Evolutionary conservation across 2,113 vertebrate genomes (phyloP).

Genomic region (Symphodus melops): DNA sequence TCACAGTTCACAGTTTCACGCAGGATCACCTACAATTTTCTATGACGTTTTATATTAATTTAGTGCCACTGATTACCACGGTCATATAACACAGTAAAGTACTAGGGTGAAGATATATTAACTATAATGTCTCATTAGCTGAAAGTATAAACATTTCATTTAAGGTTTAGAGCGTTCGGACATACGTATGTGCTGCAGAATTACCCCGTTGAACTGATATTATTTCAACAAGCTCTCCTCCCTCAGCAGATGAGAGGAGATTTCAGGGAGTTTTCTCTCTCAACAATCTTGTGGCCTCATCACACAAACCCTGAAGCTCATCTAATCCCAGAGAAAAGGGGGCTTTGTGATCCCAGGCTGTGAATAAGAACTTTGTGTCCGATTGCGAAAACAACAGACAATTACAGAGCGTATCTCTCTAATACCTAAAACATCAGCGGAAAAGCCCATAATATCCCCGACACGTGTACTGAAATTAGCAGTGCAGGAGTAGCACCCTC

Average conservation of each 20-base stretch:
- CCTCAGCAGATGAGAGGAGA: conserved; percentile 61
- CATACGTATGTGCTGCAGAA: conserved; percentile 40
- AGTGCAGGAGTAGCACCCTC: conserved; percentile 64
- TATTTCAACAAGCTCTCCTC: conserved; percentile 70
- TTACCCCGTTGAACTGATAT: conserved; percentile 49
- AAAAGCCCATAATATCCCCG: conserved; percentile 73
- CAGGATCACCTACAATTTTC: conserved; percentile 46
- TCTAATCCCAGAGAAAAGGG: conserved; percentile 60
- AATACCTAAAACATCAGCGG: conserved; percentile 72
- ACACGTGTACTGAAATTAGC: conserved; percentile 78
- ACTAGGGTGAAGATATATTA: conserved; percentile 34
- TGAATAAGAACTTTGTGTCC: conserved; percentile 60
- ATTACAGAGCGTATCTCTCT: conserved; percentile 63
- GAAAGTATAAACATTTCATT: conserved; percentile 56
- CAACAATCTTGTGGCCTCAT: conserved; percentile 71
- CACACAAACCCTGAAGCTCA: conserved; percentile 40
- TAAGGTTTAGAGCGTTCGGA: conserved; percentile 39
- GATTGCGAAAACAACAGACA: conserved; percentile 73
- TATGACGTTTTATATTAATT: conserved; percentile 68
- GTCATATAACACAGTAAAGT: conserved; percentile 40
- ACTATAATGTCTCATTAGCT: conserved; percentile 54
- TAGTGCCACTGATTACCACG: conserved; percentile 55
- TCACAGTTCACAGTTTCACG: conserved; percentile 43
- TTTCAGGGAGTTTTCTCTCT: conserved; percentile 77
- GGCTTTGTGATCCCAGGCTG: conserved; percentile 51